phyloP scores from a whole-genome alignment of 1,140 invertebrate genomes.

The Anadara kagoshimensis region DNA sequence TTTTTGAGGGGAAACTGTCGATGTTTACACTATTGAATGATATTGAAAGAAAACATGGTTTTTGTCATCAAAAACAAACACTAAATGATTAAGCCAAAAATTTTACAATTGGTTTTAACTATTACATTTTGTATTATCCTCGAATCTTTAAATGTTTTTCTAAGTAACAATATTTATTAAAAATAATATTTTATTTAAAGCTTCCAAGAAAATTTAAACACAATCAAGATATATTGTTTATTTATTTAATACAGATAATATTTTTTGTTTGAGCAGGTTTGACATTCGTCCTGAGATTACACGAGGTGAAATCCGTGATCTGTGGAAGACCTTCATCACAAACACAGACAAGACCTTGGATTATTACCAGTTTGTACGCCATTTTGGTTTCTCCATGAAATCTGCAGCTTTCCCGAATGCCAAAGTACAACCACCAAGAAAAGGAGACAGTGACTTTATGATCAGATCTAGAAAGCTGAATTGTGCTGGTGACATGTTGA shows the following conservation, averaged over 20 bases:
- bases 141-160: no score
- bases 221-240: no score
- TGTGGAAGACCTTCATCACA: slow-evolving; percentile 73
- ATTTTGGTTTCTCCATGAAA: slow-evolving; percentile 71
- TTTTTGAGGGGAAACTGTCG: no score
- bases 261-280: slow-evolving; percentile 25
- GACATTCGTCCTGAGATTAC: slow-evolving; percentile 68
- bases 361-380: slow-evolving; percentile 71
- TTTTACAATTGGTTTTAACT: no score
- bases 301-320: slow-evolving; percentile 70
- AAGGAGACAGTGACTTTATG: slow-evolving; percentile 72
- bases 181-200: no score
- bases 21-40: no score
- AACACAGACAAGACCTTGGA: slow-evolving; percentile 71
- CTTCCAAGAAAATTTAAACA: no score
- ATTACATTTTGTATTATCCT: no score
- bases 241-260: not conserved
- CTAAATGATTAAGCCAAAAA: no score
- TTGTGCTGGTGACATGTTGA: slow-evolving; percentile 70
- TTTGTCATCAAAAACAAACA: no score
- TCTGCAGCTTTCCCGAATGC: slow-evolving; percentile 73
- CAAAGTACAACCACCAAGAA: slow-evolving; percentile 69
- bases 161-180: no score
- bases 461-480: slow-evolving; percentile 72
- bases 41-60: no score